Evolutionary conservation across 2,113 vertebrate species (phyloP), one percentile per base, ranked within the genome.

Genomic region (Emydocephalus ijimae): DNA sequence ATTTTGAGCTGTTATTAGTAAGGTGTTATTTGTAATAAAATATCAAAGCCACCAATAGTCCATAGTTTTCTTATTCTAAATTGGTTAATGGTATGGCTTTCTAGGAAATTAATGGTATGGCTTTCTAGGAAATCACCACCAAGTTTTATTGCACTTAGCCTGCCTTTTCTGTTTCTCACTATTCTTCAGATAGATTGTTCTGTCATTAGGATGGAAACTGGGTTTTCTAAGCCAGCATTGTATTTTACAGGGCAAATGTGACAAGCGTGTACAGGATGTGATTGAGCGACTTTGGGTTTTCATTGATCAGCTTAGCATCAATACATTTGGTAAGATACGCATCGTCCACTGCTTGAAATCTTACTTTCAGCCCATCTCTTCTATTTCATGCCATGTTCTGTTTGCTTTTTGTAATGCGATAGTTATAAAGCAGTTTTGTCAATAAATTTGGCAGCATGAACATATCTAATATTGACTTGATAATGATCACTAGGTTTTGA

Each of bases 281-380:
- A 99, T 99, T 0, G 99, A 99, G 95, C 97, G 99, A 69, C 97
- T 99, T 92, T 99, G 99, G 99, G 98, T 99, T 96, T 99, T 99
- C 95, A 99, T 99, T n/a, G 99, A 99, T 96, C 98, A 99, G 90
- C 97, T 99, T 93, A 98, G 99, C 96, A 99, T 99, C 95, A 99
- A 99, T 92, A 99, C 98, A 45, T 99, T 99, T 21, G 98, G 99
- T 99, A 97, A 97, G 98, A 94, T 26, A 50, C 12, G 0, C 3
- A 12, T 54, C 43, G 24, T 85, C 57, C 39, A 11, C 39, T 21
- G 0, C 48, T 89, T 86, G n/a, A 90, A 87, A 61, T 90, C 12
- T 34, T 92, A 14, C 54, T 50, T 50, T 50, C 48, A 50, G 5
- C 43, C 15, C 56, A 21, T 6, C 55, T 23, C 39, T 48, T 24